Evolutionary conservation across 1,140 invertebrate genomes (phyloP).

Genomic region (Ceratina calcarata): DNA sequence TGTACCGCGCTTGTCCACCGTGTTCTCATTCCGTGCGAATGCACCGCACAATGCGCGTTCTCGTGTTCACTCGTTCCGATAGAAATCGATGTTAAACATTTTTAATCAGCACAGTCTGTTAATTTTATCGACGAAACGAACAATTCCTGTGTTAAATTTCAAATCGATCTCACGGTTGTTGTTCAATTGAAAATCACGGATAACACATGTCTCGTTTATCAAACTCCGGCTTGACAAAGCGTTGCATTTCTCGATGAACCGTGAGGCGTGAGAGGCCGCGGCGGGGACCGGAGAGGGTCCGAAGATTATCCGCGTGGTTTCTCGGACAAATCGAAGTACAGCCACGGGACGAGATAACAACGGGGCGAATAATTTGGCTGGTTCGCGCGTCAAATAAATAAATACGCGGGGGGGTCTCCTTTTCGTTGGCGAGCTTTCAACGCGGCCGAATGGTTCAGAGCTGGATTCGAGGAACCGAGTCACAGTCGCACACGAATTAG

Average conservation of each 20-base stretch:
- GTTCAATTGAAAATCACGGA: too few relatives aligned
- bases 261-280: not conserved
- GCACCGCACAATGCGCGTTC: not conserved
- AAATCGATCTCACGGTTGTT: too few relatives aligned
- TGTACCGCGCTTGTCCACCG: not conserved
- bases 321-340: slow-evolving; percentile 35
- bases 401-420: slow-evolving; percentile 3
- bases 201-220: too few relatives aligned
- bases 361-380: slow-evolving; percentile 1
- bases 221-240: too few relatives aligned
- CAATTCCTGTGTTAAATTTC: too few relatives aligned
- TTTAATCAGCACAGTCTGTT: too few relatives aligned
- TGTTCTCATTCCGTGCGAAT: not conserved
- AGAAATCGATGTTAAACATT: too few relatives aligned
- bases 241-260: not conserved
- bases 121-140: too few relatives aligned
- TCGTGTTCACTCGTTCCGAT: too few relatives aligned
- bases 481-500: slow-evolving; percentile 75
- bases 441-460: slow-evolving; percentile 2
- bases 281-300: not conserved
- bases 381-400: slow-evolving; percentile 35
- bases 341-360: not conserved
- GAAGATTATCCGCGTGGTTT: not conserved
- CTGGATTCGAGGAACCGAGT: slow-evolving; percentile 64
- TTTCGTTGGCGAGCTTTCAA: slow-evolving; percentile 8